Evolutionary conservation across 2,113 vertebrate genomes (phyloP), one percentile per base, ranked within the genome.

Genomic region (Lampris incognitus): DNA sequence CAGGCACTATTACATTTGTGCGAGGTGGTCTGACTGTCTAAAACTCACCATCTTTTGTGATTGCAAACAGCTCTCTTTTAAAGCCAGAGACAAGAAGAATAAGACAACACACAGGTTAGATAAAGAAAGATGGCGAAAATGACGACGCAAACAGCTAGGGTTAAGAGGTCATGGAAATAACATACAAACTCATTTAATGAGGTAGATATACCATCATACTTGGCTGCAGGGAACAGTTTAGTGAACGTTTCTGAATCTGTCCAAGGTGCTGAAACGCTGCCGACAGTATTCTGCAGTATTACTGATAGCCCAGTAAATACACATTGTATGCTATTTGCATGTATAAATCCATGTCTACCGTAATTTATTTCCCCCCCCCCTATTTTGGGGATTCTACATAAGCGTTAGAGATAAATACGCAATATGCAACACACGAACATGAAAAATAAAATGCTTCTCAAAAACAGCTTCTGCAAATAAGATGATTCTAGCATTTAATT

Each of bases 261-360:
- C 87, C 87, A 56, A 88, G 86, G 89, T 89, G 82, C 87, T 89
- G 87, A 89, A 87, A 82, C 8, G 3, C 54, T 56, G 9, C n/a
- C 5, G 66, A 1, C 7, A 3, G 4, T 13, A 7, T 72, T 46
- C 13, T 40, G 51, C 49, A 61, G 54, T 9, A 1, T 57, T 46
- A 5, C 66, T 46, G 4, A 4, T 46, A 46, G 24, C 2, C 44
- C 44, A 46, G 44, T 46, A 5, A 46, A 46, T 46, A 5, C 44
- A 24, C 24, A 24, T 24, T 24, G 24, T 24, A 24, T 24, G 24
- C 24, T 24, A 24, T 24, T 24, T 24, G 24, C 24, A 24, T 24
- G 24, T 24, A 24, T 24, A 24, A 24, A 24, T 24, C 24, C 24
- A 24, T 24, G 24, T 24, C 24, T 24, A 24, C 24, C 24, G 24